Conservation (phyloP, 1,140 invertebrate genomes). For the Atta colombica region DNA sequence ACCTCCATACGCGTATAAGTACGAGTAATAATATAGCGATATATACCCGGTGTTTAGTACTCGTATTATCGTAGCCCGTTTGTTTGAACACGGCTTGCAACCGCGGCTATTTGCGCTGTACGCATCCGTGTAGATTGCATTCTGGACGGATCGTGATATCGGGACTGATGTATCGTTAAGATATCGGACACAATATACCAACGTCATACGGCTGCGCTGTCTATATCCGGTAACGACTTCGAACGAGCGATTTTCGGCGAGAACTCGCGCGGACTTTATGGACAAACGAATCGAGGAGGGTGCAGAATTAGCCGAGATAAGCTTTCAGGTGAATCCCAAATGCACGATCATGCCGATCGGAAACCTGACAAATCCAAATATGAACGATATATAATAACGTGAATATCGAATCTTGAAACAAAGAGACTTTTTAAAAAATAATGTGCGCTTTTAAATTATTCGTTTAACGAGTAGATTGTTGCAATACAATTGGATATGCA, state of each 20-base stretch:
- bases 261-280: slow-evolving; percentile 54
- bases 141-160: slow-evolving; percentile 69
- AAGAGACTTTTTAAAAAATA: not conserved
- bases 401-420: not conserved
- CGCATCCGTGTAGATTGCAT: slow-evolving; percentile 68
- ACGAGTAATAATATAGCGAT: slow-evolving; percentile 81
- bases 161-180: slow-evolving; percentile 82
- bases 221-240: slow-evolving; percentile 71
- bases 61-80: slow-evolving; percentile 81
- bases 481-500: slow-evolving; percentile 19
- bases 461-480: slow-evolving; percentile 29
- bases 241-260: slow-evolving; percentile 47
- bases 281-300: slow-evolving; percentile 26
- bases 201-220: slow-evolving; percentile 67
- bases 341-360: not conserved
- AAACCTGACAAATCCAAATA: not conserved
- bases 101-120: slow-evolving; percentile 77
- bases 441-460: slow-evolving; percentile 18
- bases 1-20: slow-evolving; percentile 62
- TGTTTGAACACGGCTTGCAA: slow-evolving; percentile 80
- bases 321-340: slow-evolving; percentile 30
- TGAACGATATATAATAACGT: not conserved
- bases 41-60: slow-evolving; percentile 78
- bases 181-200: slow-evolving; percentile 80
- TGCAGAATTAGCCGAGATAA: not conserved